phyloP scores from a whole-genome alignment of 1,140 invertebrate species.

The Globodera ellingtonae region DNA sequence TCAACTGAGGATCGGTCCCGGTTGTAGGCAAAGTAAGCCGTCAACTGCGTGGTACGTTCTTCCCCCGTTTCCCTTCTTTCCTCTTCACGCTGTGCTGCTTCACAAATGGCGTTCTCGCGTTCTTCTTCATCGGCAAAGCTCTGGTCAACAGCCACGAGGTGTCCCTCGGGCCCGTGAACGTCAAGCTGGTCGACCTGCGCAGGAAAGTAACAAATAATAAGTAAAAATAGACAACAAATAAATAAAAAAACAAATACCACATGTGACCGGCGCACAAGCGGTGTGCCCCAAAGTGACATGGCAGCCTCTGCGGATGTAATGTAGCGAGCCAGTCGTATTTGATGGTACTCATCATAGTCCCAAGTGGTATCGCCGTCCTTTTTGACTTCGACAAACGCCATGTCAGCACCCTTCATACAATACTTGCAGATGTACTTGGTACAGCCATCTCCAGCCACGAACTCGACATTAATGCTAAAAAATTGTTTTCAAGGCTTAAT shows the following conservation, averaged over 20 bases:
- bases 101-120: neutral
- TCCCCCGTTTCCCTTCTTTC: neutral
- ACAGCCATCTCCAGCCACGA: constrained; percentile 10
- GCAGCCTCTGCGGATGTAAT: constrained; percentile 1
- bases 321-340: neutral
- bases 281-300: constrained; percentile 1
- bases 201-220: too few species aligned
- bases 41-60: neutral
- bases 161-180: neutral
- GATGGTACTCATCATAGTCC: neutral
- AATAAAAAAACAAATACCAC: too few species aligned
- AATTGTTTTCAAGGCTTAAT: too few species aligned
- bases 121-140: neutral
- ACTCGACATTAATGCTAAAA: constrained; percentile 4
- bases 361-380: neutral
- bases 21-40: constrained; percentile 3
- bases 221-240: too few species aligned
- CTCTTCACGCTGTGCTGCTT: neutral
- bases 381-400: neutral
- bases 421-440: constrained; percentile 3
- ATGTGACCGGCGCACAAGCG: neutral
- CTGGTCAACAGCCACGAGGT: neutral
- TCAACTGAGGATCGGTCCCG: neutral
- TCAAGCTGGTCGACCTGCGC: neutral
- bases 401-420: neutral